Base-by-base conservation (phyloP, 2,888 invertebrate genomes). In the Drymonia ruficornis region DNA sequence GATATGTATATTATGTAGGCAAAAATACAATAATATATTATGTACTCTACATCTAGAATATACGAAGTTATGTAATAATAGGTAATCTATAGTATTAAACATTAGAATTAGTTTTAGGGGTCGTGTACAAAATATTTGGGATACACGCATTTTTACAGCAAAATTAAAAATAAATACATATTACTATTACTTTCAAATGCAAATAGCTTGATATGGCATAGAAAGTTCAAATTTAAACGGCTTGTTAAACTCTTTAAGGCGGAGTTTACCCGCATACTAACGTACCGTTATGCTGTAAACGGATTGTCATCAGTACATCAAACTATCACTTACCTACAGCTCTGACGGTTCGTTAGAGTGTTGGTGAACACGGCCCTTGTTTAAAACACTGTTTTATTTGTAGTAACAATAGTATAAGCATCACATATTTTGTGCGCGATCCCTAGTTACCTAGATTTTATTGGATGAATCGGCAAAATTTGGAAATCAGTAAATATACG, bases 41-140 rank as follows among this genome's bases (percentile, higher is more conserved):
- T 61, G 23, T 69, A 69, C 69, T 67, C 67, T 70, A 62, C 60
- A 50, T 49, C 50, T 67, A 70, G 63, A 67, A 59, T 60, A 63
- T 70, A 70, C 60, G 56, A 67, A 62, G 65, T 69, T 70, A 70
- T 62, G 53, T 71, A 61, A 69, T 70, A 40, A 66, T 65, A 70
- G 64, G 56, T 66, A 66, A 68, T 64, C 51, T 50, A 63, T 72
- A 72, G 71, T 71, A 70, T 69, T 71, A 58, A 64, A 67, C 55
- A 54, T 67, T 70, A 67, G 66, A 56, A 16, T 61, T 71, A 71
- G 62, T 47, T 18, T 34, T 45, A 49, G 58, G 63, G 64, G 47
- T 62, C 44, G 44, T 34, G 47, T 36, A 56, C 54, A 62, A 61
- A 64, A 58, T 66, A 59, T 59, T 53, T 55, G n/a, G n/a, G 2